These are phyloP conservation scores for Nipponia nippon DNA, from an alignment of 2,113 vertebrate genomes.

Conservation along the genomic window DNA sequence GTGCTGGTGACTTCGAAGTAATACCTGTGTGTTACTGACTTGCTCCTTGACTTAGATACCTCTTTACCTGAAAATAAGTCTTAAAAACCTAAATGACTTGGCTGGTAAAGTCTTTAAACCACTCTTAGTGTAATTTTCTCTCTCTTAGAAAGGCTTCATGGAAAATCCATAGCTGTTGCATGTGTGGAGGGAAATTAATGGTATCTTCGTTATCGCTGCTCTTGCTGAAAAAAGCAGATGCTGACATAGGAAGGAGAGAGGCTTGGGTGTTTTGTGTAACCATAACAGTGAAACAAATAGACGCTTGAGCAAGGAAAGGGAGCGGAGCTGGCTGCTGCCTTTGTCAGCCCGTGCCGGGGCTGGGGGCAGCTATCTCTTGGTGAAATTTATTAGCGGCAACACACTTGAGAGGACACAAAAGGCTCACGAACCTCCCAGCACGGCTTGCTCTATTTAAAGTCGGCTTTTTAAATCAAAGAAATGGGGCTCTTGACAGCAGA, in stretches of 20 bases:
- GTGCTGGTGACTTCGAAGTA: not conserved
- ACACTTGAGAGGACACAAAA: slow-evolving; percentile 39
- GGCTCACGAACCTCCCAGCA: not conserved
- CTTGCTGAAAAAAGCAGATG: not conserved
- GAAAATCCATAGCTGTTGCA: not conserved
- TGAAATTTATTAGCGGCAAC: not conserved
- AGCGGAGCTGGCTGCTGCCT: not conserved
- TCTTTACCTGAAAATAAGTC: not conserved
- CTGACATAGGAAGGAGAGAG: not conserved
- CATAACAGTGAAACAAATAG: not conserved
- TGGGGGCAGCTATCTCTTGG: not conserved
- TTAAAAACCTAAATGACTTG: not conserved
- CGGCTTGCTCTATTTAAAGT: not conserved
- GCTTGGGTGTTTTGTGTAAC: not conserved
- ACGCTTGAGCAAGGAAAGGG: not conserved
- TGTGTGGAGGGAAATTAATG: not conserved
- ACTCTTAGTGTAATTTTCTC: rapidly evolving
- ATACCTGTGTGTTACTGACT: rapidly evolving
- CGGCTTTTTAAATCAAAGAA: slow-evolving; percentile 41
- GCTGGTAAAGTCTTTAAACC: not conserved
- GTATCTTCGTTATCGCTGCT: not conserved
- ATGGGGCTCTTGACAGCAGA: slow-evolving; percentile 48
- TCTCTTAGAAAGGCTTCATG: not conserved
- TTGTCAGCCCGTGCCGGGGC: not conserved
- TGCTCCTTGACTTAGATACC: not conserved